Evolutionary conservation across 2,888 invertebrate species (phyloP), one percentile per base, ranked within the genome.

Genomic region (Heliconius erato): DNA sequence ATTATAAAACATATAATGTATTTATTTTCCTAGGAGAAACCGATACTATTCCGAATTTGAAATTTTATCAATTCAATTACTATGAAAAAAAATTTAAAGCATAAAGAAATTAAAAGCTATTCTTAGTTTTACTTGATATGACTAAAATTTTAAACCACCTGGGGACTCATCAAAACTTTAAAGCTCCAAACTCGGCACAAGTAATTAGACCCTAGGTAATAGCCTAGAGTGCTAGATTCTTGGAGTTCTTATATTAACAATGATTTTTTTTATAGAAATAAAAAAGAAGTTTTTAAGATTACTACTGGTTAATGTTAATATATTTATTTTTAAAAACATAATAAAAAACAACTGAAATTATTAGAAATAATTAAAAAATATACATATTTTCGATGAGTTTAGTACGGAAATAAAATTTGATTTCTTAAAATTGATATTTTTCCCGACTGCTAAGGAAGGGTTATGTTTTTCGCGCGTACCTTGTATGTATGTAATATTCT

Each of bases 171-270:
- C 44, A 49, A 7, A 40, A 26, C 72, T 72, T 72, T 44, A 44
- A 72, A 26, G 26, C 49, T 44, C 3, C 26, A 72, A 72, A 49
- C 44, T 72, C 16, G 44, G 40, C 44, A 0, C 44, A 28, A 72
- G 44, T 72, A 72, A 44, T 72, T 49, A 72, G 44, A 49, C 72
- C 26, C 26, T 71, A 40, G 71, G n/a, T 12, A 71, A 72, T 16
- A 44, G 72, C 3, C 26, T n/a, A 32, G 32, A 3, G 3, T 28
- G 12, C 12, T 16, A 9, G 26, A 44, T 26, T 44, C 16, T 40
- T 23, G n/a, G 5, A 71, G n/a, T 44, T 71, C 40, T 14, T 14
- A 26, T 6, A 44, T 72, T 71, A 40, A 71, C 69, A 40, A 54
- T 11, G n/a, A 11, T 11, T 12, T n/a, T n/a, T 59, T 16, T 28